Evolutionary conservation across 2,888 invertebrate genomes (phyloP).

Genomic region (Melanotus villosus): DNA sequence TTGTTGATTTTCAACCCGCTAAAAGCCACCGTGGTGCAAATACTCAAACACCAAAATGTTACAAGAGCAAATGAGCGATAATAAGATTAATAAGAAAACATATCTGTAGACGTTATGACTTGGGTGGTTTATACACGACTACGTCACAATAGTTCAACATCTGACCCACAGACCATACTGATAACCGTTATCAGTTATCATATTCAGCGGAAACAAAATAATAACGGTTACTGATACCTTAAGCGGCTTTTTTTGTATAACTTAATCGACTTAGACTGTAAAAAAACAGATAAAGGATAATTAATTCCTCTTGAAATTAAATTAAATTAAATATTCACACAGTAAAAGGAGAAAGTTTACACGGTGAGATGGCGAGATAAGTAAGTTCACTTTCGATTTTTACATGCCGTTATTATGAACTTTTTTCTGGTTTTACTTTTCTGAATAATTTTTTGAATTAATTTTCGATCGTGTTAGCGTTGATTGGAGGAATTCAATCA

Average conservation of each 20-base stretch:
- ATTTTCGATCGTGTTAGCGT: too few relatives aligned
- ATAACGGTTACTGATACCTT: conserved; percentile 22
- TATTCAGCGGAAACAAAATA: conserved; percentile 37
- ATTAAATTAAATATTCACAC: not conserved
- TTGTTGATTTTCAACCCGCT: not conserved
- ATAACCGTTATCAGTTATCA: conserved; percentile 47
- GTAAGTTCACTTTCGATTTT: conserved; percentile 10
- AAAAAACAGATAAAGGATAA: not conserved
- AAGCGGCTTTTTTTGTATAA: not conserved
- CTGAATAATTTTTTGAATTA: too few relatives aligned
- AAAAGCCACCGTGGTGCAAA: not conserved
- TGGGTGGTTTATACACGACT: not conserved
- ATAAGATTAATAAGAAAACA: conserved; percentile 4
- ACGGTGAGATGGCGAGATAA: not conserved
- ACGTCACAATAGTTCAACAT: conserved; percentile 45
- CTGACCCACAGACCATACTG: conserved; percentile 42
- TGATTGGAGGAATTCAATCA: too few relatives aligned
- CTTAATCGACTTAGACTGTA: not conserved
- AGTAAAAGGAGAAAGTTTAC: conserved; percentile 16
- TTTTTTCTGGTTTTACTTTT: too few relatives aligned
- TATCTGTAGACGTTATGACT: conserved; percentile 31
- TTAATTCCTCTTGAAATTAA: conserved; percentile 10
- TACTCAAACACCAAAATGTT: not conserved
- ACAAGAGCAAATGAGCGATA: conserved; percentile 17
- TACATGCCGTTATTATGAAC: too few relatives aligned